Base-by-base conservation (phyloP, 2,797 vertebrate genomes). In the Muscicapa comitata region DNA sequence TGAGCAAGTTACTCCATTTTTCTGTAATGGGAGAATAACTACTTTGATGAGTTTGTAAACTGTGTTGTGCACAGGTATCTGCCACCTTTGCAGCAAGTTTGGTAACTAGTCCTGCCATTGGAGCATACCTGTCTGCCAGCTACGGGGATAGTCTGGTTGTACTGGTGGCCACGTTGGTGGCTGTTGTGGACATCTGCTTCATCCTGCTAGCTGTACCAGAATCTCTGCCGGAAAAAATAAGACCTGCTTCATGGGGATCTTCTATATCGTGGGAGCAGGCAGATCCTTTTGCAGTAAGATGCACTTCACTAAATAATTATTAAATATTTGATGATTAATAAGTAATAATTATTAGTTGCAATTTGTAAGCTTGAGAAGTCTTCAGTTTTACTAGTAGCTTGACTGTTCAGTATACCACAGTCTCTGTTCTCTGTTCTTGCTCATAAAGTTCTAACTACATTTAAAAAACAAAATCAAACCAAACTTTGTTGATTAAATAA, bases 81-180 rank as follows among this genome's bases (percentile, higher is more conserved):
- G 99, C 99, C 43, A 99, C 99, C 5, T 99, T 99, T 78, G 99
- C 99, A 14, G 99, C 99, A 87, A 99, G 99, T 95, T 97, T 99
- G 96, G 99, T 99, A 67, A 99, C 98, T 11, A 99, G 99, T 86
- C 99, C 99, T 5, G 99, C 99, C n/a, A 99, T 99, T 71, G 99
- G 99, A 42, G 99, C 99, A 0, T 99, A 99, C 92, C 97, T 99
- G 72, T 99, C 99, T 13, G 97, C 98, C 51, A 98, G 95, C 93
- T 99, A 99, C 0, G 99, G 99, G 37, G 99, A 99, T 95, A 98
- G 98, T 86, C 94, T 99, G 33, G 99, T 99, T 38, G 98, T 99
- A 24, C 95, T 99, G 53, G 77, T 99, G 95, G 99, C 99, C 53
- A 98, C 99, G 0, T 73, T 99, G 67, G 98, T 99, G 47, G 98